A percentile compares a stretch with the other conserved stretches of the same genome.
Evolutionary conservation across 2,113 vertebrate species (phyloP).

Genomic region (Alethe diademata): DNA sequence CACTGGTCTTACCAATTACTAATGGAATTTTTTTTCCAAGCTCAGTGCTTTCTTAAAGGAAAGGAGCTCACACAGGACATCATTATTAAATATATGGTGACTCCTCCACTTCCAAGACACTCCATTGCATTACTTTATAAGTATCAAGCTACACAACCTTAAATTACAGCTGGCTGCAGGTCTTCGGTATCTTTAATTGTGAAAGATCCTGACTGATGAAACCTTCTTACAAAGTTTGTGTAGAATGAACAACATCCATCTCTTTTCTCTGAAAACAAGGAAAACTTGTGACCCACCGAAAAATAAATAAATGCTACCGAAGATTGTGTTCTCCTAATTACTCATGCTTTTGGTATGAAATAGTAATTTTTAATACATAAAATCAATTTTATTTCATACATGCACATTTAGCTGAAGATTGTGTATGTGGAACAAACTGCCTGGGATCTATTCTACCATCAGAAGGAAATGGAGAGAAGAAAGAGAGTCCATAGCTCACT

Average conservation of each 20-base stretch:
- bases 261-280: background rate
- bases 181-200: background rate
- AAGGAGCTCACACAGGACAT: background rate
- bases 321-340: background rate
- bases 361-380: background rate
- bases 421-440: background rate
- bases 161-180: background rate
- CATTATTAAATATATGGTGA: background rate
- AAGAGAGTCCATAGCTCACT: rapidly evolving
- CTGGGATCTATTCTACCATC: background rate
- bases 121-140: rapidly evolving
- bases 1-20: background rate
- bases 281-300: background rate
- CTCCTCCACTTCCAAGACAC: background rate
- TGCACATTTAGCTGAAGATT: background rate
- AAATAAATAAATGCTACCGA: background rate
- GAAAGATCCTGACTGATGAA: background rate
- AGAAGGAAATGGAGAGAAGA: background rate
- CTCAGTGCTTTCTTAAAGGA: background rate
- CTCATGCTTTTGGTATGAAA: background rate
- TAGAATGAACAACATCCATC: background rate
- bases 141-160: background rate
- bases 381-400: background rate
- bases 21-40: background rate
- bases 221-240: background rate